Conservation (phyloP, 2,113 vertebrate genomes). For the Archocentrus centrarchus region DNA sequence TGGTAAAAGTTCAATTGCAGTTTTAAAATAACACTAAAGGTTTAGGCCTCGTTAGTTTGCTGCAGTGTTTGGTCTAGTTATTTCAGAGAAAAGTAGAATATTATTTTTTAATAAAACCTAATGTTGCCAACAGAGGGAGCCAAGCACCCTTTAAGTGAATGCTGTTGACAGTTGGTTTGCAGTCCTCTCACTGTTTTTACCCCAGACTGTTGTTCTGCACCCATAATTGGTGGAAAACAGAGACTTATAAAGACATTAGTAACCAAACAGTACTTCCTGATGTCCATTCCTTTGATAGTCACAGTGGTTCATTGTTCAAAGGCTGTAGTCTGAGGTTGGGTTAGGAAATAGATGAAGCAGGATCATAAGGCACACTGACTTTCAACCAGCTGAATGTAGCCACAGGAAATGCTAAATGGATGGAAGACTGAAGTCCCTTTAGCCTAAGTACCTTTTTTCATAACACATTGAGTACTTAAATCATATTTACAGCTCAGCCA, state of each 20-base stretch:
- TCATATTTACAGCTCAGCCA: conserved; percentile 33
- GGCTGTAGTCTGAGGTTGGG: conserved; percentile 7
- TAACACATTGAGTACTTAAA: conserved; percentile 23
- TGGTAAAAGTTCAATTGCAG: too few relatives aligned
- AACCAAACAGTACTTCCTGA: background rate
- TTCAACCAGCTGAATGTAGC: conserved; percentile 22
- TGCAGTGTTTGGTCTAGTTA: background rate
- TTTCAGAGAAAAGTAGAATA: background rate
- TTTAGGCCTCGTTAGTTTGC: too few relatives aligned
- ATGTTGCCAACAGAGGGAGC: conserved; percentile 68
- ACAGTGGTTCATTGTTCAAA: background rate
- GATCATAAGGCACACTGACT: background rate
- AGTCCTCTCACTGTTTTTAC: conserved; percentile 1
- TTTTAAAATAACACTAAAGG: too few relatives aligned
- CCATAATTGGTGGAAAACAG: conserved; percentile 6
- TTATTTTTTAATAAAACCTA: background rate
- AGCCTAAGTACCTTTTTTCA: conserved; percentile 19
- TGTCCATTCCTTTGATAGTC: conserved; percentile 18
- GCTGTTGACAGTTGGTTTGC: background rate
- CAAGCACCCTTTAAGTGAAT: conserved; percentile 21
- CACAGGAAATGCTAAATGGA: conserved; percentile 20
- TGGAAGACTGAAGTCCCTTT: background rate
- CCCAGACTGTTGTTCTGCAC: conserved; percentile 9
- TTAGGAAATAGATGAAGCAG: conserved; percentile 29
- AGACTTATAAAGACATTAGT: conserved; percentile 16